A percentile compares a stretch with the other conserved stretches of the same genome.
phyloP scores from a whole-genome alignment of 64 coral and sea anemone genomes.

The Dendrophyllia cribrosa region DNA sequence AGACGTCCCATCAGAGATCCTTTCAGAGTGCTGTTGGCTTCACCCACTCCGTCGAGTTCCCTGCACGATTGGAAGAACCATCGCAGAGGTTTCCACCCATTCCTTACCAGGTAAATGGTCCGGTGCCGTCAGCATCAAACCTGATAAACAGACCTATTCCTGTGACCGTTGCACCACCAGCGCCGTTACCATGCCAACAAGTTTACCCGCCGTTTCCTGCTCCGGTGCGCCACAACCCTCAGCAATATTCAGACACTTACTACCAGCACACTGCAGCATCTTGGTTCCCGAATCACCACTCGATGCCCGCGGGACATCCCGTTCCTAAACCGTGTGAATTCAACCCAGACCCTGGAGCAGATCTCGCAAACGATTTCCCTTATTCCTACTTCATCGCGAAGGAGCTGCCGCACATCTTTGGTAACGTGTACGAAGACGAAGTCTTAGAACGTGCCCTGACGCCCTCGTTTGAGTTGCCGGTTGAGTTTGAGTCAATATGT shows the following conservation, averaged over 20 bases:
- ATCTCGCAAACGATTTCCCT: background rate
- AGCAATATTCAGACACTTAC: background rate
- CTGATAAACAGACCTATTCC: background rate
- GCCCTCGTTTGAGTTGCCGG: background rate
- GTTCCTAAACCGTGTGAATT: background rate
- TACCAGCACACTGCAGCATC: background rate
- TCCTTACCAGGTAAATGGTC: background rate
- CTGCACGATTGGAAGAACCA: background rate
- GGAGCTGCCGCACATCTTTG: constrained; percentile 30
- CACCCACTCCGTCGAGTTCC: background rate
- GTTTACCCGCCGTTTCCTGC: background rate
- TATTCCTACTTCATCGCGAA: background rate
- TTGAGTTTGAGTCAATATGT: background rate
- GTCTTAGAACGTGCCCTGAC: background rate
- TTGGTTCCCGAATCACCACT: background rate
- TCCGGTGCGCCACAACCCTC: background rate
- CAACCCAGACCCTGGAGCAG: background rate
- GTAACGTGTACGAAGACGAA: background rate
- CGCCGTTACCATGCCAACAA: too few species aligned
- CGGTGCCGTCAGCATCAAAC: background rate
- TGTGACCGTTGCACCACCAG: background rate
- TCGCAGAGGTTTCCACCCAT: too few species aligned
- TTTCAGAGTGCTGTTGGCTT: background rate
- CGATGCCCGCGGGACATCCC: background rate
- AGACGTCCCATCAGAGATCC: background rate